These are phyloP conservation scores for Crotalus viridis DNA, from an alignment of 2,113 vertebrate species.

Conservation along the genomic window DNA sequence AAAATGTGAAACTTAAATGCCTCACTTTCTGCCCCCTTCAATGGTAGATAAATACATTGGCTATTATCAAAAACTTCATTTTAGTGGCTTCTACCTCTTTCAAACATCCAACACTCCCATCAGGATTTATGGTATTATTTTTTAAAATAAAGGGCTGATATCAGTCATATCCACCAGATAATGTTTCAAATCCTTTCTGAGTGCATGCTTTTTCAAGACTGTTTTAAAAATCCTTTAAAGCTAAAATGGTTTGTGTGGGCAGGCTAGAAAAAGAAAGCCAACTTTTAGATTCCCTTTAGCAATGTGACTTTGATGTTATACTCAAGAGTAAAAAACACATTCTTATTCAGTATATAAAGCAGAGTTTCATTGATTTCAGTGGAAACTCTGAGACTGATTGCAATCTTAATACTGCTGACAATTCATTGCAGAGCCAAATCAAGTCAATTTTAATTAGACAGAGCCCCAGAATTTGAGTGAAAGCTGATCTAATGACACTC, in stretches of 20 bases:
- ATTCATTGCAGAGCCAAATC: background rate
- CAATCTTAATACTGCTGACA: background rate
- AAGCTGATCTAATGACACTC: background rate
- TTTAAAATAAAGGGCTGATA: conserved; percentile 4
- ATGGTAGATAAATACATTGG: background rate
- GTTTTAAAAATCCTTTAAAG: background rate
- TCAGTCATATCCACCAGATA: conserved; percentile 7
- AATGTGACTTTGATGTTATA: background rate
- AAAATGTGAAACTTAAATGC: background rate
- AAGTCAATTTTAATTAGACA: background rate
- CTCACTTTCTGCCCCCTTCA: background rate
- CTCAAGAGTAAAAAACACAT: background rate
- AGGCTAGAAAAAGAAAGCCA: background rate
- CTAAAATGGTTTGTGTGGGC: background rate
- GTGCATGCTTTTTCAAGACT: conserved; percentile 12
- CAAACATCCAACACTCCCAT: background rate
- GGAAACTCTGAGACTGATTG: background rate
- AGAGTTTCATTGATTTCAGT: background rate
- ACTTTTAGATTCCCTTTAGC: background rate
- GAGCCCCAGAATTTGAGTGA: background rate
- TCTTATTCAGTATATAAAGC: background rate
- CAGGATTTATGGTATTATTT: background rate
- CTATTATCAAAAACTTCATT: background rate
- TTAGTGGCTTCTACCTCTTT: background rate
- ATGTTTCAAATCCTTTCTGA: conserved; percentile 14